Evolutionary conservation across 2,888 invertebrate genomes (phyloP), one percentile per base, ranked within the genome.

Genomic region (Cosmia pyralina): DNA sequence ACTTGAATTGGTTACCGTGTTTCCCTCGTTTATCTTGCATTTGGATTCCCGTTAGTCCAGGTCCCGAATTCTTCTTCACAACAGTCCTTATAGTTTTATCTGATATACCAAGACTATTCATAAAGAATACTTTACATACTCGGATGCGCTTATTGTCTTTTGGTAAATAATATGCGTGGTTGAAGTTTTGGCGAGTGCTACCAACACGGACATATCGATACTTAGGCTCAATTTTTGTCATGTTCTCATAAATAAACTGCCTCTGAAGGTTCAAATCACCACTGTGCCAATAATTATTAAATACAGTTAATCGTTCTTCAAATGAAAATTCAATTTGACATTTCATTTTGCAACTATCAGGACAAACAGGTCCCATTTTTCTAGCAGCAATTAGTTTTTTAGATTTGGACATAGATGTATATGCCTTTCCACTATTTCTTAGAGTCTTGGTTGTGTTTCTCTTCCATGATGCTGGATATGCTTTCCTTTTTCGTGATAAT

Each of bases 121-220:
- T 79, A 66, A 81, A 81, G 72, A 81, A 81, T 55, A 74, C 34
- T 62, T 81, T 81, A 38, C 78, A 82, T 28, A 82, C 82, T 67
- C 78, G 75, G 34, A 77, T 68, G 57, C 75, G 72, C n/a, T 73
- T 44, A 77, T 72, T 55, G 48, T 53, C 44, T 77, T 50, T 7
- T 34, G 74, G 41, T 10, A 82, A 82, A 46, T 82, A 79, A n/a
- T n/a, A 65, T 28, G 77, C 69, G 55, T 79, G 69, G 66, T 79
- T 79, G 4, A 72, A 67, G 68, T 72, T 82, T 77, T 72, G 52
- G 28, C 75, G 79, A 44, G 66, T 69, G 44, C 79, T 79, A 48
- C 72, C 76, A 34, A 71, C 72, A 69, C 75, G 77, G 17, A 63
- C 59, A 52, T 82, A 79, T 44, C 77, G 75, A 79, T 77, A 79